phyloP scores from a whole-genome alignment of 2,113 vertebrate species.

The Diglossa brunneiventris region DNA sequence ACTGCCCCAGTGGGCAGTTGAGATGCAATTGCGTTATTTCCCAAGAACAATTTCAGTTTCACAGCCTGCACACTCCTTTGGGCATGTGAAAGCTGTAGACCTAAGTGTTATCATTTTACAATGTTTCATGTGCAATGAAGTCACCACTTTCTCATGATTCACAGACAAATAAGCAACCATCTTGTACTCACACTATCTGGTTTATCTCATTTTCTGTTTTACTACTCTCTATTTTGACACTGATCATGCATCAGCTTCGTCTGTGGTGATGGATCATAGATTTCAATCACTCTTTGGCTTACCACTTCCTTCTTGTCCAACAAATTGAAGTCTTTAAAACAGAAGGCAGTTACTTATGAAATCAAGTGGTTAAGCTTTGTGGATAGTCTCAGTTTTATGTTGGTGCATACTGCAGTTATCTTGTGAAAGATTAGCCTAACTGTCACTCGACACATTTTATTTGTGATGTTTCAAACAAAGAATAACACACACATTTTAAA shows the following conservation, averaged over 20 bases:
- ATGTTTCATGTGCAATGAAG: background rate
- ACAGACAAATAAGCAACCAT: background rate
- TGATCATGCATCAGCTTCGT: background rate
- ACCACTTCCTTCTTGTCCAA: conserved; percentile 73
- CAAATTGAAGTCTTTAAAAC: conserved; percentile 53
- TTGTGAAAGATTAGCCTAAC: conserved; percentile 61
- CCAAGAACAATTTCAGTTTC: background rate
- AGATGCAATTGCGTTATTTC: background rate
- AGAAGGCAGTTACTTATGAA: conserved; percentile 75
- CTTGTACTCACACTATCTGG: background rate
- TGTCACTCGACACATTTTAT: background rate
- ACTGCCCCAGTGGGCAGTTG: conserved; percentile 5
- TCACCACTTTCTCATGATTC: background rate
- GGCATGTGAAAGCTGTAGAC: background rate
- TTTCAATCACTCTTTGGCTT: conserved; percentile 53
- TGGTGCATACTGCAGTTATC: background rate
- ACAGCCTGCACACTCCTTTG: background rate
- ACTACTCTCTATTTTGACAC: background rate
- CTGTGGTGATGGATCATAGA: conserved; percentile 43
- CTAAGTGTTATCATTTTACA: background rate
- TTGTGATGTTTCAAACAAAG: background rate
- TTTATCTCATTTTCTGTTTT: conserved; percentile 5
- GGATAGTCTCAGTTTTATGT: conserved; percentile 20
- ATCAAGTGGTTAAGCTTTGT: conserved; percentile 68
- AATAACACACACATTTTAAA: background rate